A percentile compares a stretch with the other conserved stretches of the same genome.
phyloP scores from a whole-genome alignment of 2,888 invertebrate genomes.

The Tetranychus piercei region DNA sequence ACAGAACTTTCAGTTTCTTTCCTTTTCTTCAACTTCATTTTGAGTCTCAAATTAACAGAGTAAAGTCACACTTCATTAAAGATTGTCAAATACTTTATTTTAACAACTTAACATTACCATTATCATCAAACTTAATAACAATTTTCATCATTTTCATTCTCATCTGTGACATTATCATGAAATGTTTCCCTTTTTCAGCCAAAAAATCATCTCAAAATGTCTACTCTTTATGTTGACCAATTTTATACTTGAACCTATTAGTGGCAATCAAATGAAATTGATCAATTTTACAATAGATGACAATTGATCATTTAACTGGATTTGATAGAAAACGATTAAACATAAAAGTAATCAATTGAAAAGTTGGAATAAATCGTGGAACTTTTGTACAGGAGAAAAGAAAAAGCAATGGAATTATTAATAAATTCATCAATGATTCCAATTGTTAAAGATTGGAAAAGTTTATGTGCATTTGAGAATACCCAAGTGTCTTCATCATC shows the following conservation, averaged over 20 bases:
- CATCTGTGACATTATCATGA: background rate
- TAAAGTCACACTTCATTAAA: no score
- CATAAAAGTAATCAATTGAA: no score
- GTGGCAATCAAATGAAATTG: no score
- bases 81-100: no score
- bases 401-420: background rate
- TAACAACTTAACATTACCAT: slow-evolving; percentile 1
- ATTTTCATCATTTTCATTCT: background rate
- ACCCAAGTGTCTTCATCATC: background rate
- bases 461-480: background rate
- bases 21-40: background rate
- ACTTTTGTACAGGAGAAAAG: background rate
- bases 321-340: no score
- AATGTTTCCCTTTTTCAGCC: background rate
- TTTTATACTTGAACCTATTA: no score
- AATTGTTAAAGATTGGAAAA: background rate
- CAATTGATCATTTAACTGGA: no score
- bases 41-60: background rate
- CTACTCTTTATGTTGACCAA: no score
- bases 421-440: background rate
- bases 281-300: no score
- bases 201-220: no score
- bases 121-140: background rate
- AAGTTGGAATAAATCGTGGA: no score
- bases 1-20: background rate